A percentile compares a stretch with the other conserved stretches of the same genome.
These are phyloP conservation scores for Neodon shergylaensis DNA, from an alignment of 2,113 vertebrate species.

Conservation along the genomic window DNA sequence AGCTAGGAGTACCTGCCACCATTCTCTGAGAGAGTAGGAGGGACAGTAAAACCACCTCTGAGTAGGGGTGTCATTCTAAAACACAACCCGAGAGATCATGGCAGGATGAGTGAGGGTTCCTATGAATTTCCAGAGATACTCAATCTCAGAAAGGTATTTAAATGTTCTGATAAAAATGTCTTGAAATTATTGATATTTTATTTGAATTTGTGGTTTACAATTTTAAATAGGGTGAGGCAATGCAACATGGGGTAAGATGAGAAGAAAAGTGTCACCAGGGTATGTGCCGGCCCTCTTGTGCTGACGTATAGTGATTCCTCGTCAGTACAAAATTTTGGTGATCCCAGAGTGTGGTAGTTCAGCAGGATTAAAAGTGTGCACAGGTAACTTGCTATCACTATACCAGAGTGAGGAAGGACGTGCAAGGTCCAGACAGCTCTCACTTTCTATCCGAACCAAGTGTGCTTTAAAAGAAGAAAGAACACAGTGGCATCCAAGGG, in stretches of 20 bases:
- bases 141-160: neutral
- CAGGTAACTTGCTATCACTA: neutral
- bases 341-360: neutral
- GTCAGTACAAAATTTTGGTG: neutral
- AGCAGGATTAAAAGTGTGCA: neutral
- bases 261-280: neutral
- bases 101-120: neutral
- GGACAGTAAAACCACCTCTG: neutral
- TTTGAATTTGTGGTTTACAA: slow-evolving; percentile 14
- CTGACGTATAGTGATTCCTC: neutral
- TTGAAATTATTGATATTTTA: neutral
- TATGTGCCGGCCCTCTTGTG: neutral
- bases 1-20: neutral
- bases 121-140: no score
- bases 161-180: neutral
- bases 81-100: neutral
- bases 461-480: neutral
- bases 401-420: neutral
- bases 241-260: neutral
- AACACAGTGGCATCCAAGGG: neutral
- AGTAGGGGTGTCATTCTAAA: neutral
- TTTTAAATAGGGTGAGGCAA: neutral
- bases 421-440: neutral
- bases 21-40: neutral
- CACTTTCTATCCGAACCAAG: neutral